Conservation (phyloP, 2,888 invertebrate species). For the Rapana venosa region DNA sequence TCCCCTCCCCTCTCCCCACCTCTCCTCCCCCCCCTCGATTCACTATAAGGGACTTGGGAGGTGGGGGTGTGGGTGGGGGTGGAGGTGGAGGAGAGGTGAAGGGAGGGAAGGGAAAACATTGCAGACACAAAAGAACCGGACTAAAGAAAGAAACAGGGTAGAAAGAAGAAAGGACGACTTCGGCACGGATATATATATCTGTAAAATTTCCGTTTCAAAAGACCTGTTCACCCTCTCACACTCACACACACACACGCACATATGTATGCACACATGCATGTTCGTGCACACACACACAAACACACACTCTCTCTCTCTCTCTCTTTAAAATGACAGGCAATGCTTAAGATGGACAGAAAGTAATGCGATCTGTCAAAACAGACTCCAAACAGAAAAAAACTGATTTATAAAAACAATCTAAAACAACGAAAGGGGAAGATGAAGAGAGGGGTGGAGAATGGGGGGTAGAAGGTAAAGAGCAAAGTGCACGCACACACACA, state of each 20-base stretch:
- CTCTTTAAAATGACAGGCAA: no score
- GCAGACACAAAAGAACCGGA: not conserved
- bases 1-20: not conserved
- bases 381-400: no score
- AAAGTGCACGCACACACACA: not conserved
- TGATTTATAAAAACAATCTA: not conserved
- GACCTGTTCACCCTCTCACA: no score
- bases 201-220: no score
- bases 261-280: not conserved
- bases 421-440: not conserved
- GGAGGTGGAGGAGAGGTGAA: not conserved
- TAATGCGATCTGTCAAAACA: no score
- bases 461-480: not conserved
- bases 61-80: not conserved
- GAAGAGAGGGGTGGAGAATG: not conserved
- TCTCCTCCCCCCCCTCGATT: not conserved
- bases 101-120: not conserved
- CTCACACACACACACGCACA: no score
- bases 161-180: not conserved
- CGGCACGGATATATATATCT: not conserved
- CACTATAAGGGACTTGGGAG: not conserved
- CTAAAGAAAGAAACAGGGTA: no score
- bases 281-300: conserved; percentile 27
- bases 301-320: no score
- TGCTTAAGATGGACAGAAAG: no score